Conservation (phyloP, 2,113 vertebrate genomes). For the Setophaga coronata region DNA sequence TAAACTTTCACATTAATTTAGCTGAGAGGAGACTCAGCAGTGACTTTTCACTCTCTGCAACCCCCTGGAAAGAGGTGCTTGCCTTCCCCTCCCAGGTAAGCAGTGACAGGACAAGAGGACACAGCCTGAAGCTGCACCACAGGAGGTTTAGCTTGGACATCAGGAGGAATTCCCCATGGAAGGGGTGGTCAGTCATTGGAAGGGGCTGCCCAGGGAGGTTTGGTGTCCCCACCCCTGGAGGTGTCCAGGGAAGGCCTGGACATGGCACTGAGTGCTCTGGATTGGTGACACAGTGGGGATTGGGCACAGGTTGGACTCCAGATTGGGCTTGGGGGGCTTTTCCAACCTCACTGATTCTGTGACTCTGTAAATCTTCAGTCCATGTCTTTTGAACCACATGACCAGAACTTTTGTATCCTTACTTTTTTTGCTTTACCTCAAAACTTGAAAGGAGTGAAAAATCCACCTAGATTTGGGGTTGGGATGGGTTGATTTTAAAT, state of each 20-base stretch:
- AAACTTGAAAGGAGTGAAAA: background rate
- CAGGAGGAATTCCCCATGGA: background rate
- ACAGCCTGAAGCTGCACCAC: background rate
- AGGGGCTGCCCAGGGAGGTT: background rate
- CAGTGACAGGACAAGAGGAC: background rate
- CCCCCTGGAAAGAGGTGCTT: no score
- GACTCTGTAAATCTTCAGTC: background rate
- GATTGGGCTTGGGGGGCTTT: background rate
- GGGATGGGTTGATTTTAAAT: background rate
- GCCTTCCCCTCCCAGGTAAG: background rate
- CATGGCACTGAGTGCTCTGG: rapidly evolving
- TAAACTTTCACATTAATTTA: background rate
- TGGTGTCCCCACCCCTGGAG: background rate
- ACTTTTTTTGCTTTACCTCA: background rate
- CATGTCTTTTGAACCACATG: background rate
- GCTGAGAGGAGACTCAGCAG: background rate
- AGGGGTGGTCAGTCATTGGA: rapidly evolving
- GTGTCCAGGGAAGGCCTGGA: rapidly evolving
- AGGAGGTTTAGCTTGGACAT: background rate
- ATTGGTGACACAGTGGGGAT: no score
- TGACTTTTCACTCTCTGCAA: background rate
- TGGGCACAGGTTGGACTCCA: rapidly evolving
- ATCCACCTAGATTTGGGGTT: background rate
- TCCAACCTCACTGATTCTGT: background rate
- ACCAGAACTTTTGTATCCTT: background rate